A percentile compares a stretch with the other conserved stretches of the same genome.
phyloP scores from a whole-genome alignment of 1,140 invertebrate species.

The Steinernema feltiae region DNA sequence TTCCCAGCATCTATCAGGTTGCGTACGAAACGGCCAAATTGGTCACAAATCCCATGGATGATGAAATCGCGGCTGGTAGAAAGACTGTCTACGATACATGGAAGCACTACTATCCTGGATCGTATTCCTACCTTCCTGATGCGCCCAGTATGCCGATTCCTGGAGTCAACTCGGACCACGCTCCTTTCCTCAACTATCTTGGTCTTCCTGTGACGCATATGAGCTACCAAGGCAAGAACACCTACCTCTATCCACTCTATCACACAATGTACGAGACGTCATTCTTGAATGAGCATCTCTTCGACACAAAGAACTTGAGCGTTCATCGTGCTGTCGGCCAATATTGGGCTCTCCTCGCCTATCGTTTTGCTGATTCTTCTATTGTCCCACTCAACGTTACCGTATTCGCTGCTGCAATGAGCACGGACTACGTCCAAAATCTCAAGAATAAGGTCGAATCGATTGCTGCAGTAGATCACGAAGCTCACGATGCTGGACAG shows the following conservation, averaged over 20 bases:
- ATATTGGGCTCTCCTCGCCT: slow-evolving; percentile 34
- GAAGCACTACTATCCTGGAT: slow-evolving; percentile 25
- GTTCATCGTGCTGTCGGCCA: neutral
- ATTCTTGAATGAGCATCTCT: slow-evolving; percentile 54
- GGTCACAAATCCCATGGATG: slow-evolving; percentile 45
- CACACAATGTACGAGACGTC: slow-evolving; percentile 60
- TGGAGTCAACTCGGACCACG: slow-evolving; percentile 58
- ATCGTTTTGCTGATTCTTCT: slow-evolving; percentile 58
- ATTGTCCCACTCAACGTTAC: neutral
- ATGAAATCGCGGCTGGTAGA: slow-evolving; percentile 41
- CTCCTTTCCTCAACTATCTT: slow-evolving; percentile 52
- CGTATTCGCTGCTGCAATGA: neutral
- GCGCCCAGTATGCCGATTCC: slow-evolving; percentile 19
- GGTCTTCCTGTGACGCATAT: slow-evolving; percentile 56
- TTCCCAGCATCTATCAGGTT: slow-evolving; percentile 45
- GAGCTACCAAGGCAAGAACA: slow-evolving; percentile 19
- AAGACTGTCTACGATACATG: slow-evolving; percentile 54
- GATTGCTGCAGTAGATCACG: neutral
- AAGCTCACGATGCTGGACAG: neutral
- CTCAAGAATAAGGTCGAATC: neutral
- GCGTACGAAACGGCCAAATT: slow-evolving; percentile 45
- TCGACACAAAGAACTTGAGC: slow-evolving; percentile 49
- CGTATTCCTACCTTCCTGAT: neutral
- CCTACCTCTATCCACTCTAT: slow-evolving; percentile 57
- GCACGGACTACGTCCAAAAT: neutral